Evolutionary conservation across 2,113 vertebrate species (phyloP).

Genomic region (Otocyon megalotis): DNA sequence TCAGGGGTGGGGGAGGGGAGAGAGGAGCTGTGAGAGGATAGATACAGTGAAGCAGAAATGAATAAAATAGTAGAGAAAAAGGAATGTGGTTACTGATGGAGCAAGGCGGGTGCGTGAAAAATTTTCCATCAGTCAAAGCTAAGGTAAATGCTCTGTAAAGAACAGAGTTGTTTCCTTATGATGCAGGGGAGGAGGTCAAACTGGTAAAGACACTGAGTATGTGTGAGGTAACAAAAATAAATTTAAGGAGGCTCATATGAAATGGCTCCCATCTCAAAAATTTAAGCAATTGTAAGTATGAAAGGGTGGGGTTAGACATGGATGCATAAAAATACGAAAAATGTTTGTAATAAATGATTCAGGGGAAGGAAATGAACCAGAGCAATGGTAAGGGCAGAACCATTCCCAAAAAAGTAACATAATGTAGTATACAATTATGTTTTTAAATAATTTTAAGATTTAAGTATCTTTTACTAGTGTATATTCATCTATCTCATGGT

Average conservation of each 20-base stretch:
- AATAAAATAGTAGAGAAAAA: background rate
- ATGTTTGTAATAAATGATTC: background rate
- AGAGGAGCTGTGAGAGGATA: background rate
- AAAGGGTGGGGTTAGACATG: background rate
- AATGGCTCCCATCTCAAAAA: background rate
- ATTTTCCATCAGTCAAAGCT: background rate
- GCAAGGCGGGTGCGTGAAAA: background rate
- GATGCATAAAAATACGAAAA: background rate
- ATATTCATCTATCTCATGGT: background rate
- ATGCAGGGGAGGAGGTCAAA: background rate
- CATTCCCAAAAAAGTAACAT: background rate
- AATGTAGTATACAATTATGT: background rate
- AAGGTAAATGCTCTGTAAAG: background rate
- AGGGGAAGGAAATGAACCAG: background rate
- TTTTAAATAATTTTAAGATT: background rate
- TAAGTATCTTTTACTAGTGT: background rate
- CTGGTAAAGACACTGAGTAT: background rate
- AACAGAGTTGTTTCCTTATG: background rate
- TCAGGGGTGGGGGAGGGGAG: fast-evolving
- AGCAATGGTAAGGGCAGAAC: background rate
- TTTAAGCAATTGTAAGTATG: background rate
- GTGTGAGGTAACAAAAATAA: background rate
- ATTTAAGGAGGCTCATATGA: background rate
- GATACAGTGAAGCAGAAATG: background rate
- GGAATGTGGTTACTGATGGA: background rate